A percentile compares a stretch with the other conserved stretches of the same genome.
Evolutionary conservation across 1,140 invertebrate species (phyloP).

Genomic region (Drosophila orena): DNA sequence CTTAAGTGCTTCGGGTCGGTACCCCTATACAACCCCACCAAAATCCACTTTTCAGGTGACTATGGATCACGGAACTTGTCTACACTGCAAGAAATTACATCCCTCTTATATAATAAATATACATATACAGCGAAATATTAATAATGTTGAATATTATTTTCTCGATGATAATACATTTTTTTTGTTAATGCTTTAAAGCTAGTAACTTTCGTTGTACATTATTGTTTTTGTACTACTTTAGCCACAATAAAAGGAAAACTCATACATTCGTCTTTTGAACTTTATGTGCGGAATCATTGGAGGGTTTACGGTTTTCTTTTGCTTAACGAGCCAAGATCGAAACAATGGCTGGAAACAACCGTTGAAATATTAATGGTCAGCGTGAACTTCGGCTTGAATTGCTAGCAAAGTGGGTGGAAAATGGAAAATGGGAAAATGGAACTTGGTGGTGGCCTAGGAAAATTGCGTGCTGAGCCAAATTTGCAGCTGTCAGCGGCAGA

Average conservation of each 20-base stretch:
- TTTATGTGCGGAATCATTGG: slow-evolving; percentile 3
- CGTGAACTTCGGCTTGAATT: slow-evolving; percentile 31
- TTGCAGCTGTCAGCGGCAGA: slow-evolving; percentile 52
- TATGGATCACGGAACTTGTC: not conserved
- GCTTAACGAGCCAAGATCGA: slow-evolving; percentile 38
- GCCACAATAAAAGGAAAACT: slow-evolving; percentile 22
- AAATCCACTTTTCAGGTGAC: not conserved
- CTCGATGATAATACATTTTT: not conserved
- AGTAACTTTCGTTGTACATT: slow-evolving; percentile 28
- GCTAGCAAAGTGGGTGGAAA: slow-evolving; percentile 4
- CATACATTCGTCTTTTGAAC: slow-evolving; percentile 19
- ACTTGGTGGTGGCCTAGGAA: slow-evolving; percentile 13
- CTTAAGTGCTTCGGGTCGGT: slow-evolving; percentile 40
- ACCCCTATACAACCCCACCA: slow-evolving; percentile 11
- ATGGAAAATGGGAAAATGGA: slow-evolving; percentile 6
- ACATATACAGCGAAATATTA: too few relatives aligned
- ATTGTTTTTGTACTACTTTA: slow-evolving; percentile 36
- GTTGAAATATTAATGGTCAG: slow-evolving; percentile 66
- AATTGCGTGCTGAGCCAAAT: slow-evolving; percentile 52
- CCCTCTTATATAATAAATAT: too few relatives aligned
- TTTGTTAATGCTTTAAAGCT: slow-evolving; percentile 16
- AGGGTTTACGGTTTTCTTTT: slow-evolving; percentile 43
- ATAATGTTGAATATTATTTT: not conserved
- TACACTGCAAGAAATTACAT: not conserved
- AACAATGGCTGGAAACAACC: slow-evolving; percentile 40